Conservation (phyloP, 2,113 vertebrate species). For the Chunga burmeisteri region DNA sequence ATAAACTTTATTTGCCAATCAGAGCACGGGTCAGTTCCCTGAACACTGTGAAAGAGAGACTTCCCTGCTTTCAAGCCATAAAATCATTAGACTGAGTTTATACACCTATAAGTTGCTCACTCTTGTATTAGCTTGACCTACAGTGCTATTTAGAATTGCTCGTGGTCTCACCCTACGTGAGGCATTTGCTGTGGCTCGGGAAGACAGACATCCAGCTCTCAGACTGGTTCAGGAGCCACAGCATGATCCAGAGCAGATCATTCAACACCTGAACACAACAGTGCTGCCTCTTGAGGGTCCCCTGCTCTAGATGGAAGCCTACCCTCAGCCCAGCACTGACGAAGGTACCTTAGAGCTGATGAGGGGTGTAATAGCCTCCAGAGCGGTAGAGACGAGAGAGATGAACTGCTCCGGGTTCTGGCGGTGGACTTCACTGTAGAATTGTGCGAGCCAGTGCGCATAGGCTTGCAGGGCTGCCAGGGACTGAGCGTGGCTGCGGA, state of each 20-base stretch:
- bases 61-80: background rate
- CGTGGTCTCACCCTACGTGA: background rate
- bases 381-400: constrained; percentile 88
- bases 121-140: accelerated
- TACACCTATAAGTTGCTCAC: background rate
- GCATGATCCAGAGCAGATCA: accelerated
- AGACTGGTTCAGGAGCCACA: background rate
- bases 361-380: constrained; percentile 90
- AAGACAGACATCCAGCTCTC: background rate
- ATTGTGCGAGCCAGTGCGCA: constrained; percentile 95
- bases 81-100: background rate
- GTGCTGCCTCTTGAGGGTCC: background rate
- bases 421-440: constrained; percentile 90
- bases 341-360: constrained; percentile 91
- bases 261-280: background rate
- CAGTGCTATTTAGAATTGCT: background rate
- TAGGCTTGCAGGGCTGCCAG: constrained; percentile 95
- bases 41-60: background rate
- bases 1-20: background rate
- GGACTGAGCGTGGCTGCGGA: constrained; percentile 90
- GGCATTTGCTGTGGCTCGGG: background rate
- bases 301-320: too few species aligned
- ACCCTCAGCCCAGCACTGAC: background rate
- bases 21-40: background rate
- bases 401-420: constrained; percentile 91